Base-by-base conservation (phyloP, 2,797 vertebrate genomes). In the Smutsia temminckii region DNA sequence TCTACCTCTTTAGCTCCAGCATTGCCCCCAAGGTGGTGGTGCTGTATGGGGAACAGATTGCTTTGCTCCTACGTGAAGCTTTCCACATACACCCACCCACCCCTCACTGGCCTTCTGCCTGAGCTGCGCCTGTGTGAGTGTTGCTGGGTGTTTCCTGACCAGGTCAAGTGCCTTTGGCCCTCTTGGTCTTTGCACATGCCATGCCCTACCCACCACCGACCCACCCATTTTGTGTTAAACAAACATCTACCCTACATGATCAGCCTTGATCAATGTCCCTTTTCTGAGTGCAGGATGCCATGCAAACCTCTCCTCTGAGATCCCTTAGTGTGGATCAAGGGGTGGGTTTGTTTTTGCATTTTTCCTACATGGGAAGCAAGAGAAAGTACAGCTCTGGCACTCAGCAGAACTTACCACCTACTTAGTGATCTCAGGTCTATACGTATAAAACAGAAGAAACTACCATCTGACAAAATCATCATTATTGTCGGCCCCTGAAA, bases 21-120 rank as follows among this genome's bases (percentile, higher is more conserved):
- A 1, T 5, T 18, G 25, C 3, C 53, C 51, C 34, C 7, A 0
- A 3, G 23, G 25, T 1, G 5, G 12, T 6, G 23, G 18, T 6
- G 4, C 42, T 32, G 8, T 7, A 64, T 80, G 23, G 42, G 78
- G 37, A 64, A 64, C 51, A 32, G 1, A 46, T 27, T 8, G 1
- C 27, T 72, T 55, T 46, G n/a, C 46, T 12, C 46, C 46, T 12
- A 46, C 46, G 46, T 12, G 46, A 12, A 46, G 27, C 21, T 71
- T 25, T 64, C 85, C 32, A 10, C 2, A 29, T 2, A 0, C 9
- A 23, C 23, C 55, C 8, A 10, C 17, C 17, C 53, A 34, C 51
- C 29, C 32, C 10, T 25, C 4, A 1, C 40, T 40, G 21, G 17
- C 14, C 57, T 25, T 55, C 29, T 23, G 25, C 32, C 46, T 29